Evolutionary conservation across 2,797 vertebrate species (phyloP).

Genomic region (Urosaurus nigricauda): DNA sequence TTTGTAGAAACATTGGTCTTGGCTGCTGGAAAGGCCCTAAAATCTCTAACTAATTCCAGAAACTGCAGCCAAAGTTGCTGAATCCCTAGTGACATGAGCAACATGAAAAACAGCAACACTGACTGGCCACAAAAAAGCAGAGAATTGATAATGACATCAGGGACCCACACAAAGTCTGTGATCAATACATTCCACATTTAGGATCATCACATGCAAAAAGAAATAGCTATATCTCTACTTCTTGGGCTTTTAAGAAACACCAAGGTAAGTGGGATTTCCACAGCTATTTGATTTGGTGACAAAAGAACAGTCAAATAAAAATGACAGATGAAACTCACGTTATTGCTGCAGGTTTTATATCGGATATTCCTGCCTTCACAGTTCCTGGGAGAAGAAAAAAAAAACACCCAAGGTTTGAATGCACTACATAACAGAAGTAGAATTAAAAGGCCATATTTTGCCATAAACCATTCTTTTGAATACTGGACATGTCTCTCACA

Average conservation of each 20-base stretch:
- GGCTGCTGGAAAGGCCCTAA: too few relatives aligned
- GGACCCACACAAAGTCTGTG: too few relatives aligned
- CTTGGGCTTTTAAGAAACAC: not conserved
- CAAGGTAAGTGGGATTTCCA: constrained; percentile 49
- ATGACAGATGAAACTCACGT: constrained; percentile 78
- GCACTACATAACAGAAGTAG: constrained; percentile 46
- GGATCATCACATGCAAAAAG: not conserved
- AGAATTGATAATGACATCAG: too few relatives aligned
- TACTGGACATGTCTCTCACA: constrained; percentile 34
- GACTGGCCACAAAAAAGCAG: too few relatives aligned
- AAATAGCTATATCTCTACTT: too few relatives aligned
- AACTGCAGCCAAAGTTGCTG: too few relatives aligned
- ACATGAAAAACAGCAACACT: too few relatives aligned
- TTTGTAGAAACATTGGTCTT: too few relatives aligned
- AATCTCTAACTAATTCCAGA: too few relatives aligned
- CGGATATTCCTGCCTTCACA: constrained; percentile 94
- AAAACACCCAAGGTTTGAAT: constrained; percentile 40
- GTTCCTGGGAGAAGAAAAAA: constrained; percentile 81
- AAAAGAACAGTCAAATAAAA: constrained; percentile 44
- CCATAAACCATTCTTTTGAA: constrained; percentile 43
- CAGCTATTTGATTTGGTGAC: constrained; percentile 55
- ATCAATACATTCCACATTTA: not conserved
- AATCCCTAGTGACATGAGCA: too few relatives aligned
- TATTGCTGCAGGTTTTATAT: constrained; percentile 94
- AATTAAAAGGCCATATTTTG: constrained; percentile 43